Percentiles rank a stretch among this genome's conserved stretches.
These are phyloP conservation scores for Sinhomidia bicolor DNA, from an alignment of 2,888 invertebrate species.

Conservation along the genomic window DNA sequence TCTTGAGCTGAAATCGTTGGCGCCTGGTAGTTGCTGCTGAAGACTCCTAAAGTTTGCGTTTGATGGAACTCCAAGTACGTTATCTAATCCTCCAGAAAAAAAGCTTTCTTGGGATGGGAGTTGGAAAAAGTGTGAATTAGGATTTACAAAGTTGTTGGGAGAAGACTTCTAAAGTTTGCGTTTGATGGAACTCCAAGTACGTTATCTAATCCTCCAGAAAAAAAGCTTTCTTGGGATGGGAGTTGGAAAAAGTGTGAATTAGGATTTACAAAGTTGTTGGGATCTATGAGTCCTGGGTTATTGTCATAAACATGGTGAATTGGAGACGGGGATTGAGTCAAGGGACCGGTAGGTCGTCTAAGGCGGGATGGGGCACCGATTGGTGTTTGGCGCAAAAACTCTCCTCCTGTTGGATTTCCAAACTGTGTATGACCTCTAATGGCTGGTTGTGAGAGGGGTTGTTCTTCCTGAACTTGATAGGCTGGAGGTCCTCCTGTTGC, in stretches of 20 bases:
- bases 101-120: conserved; percentile 10
- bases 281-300: neutral
- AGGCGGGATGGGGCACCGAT: neutral
- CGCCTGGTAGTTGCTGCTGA: conserved; percentile 13
- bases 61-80: conserved; percentile 35
- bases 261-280: conserved; percentile 32
- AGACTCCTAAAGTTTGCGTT: conserved; percentile 5
- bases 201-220: conserved; percentile 32
- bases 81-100: conserved; percentile 7
- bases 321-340: neutral
- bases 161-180: conserved; percentile 12
- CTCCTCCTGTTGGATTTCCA: neutral
- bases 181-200: conserved; percentile 24
- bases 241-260: neutral
- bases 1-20: conserved; percentile 49
- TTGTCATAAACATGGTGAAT: conserved; percentile 16
- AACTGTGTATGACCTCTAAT: neutral
- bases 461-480: conserved; percentile 35
- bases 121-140: neutral
- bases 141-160: conserved; percentile 35
- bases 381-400: neutral
- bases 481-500: neutral
- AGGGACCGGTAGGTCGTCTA: conserved; percentile 8
- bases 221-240: neutral
- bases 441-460: conserved; percentile 7